Evolutionary conservation across 2,888 invertebrate genomes (phyloP).

Genomic region (Zygogramma bicolorata): DNA sequence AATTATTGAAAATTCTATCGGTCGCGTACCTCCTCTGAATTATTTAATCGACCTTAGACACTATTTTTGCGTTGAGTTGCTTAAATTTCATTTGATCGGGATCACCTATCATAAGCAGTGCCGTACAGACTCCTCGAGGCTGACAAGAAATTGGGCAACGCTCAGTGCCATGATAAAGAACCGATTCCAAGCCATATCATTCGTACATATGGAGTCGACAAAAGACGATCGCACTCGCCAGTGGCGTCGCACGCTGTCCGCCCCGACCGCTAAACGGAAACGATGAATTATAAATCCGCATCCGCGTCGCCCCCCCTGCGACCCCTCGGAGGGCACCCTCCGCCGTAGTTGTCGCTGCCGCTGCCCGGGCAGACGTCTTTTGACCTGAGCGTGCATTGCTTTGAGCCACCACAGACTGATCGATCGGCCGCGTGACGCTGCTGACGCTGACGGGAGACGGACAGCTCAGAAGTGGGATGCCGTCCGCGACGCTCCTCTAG

Average conservation of each 20-base stretch:
- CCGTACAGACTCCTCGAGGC: no score
- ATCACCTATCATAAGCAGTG: no score
- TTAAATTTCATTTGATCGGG: no score
- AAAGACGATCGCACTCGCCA: no score
- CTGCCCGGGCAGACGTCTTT: constrained; percentile 67
- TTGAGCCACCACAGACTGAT: constrained; percentile 65
- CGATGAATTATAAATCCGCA: neutral
- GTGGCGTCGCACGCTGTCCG: neutral
- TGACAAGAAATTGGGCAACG: no score
- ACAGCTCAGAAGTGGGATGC: constrained; percentile 60
- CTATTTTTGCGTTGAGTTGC: no score
- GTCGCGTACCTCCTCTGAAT: no score
- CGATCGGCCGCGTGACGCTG: constrained; percentile 64
- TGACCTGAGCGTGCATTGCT: constrained; percentile 63
- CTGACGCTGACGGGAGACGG: constrained; percentile 65
- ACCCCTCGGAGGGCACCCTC: neutral
- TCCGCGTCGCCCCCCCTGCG: neutral
- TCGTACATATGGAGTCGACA: no score
- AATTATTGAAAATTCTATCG: no score
- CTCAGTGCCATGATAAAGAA: no score
- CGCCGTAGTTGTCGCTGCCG: constrained; percentile 51
- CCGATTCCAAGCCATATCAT: no score
- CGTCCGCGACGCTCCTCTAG: constrained; percentile 21
- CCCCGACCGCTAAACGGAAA: neutral
- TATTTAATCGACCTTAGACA: no score